Percentiles rank a stretch among this genome's conserved stretches.
phyloP scores from a whole-genome alignment of 2,113 vertebrate species.

The Cygnus buccinator region DNA sequence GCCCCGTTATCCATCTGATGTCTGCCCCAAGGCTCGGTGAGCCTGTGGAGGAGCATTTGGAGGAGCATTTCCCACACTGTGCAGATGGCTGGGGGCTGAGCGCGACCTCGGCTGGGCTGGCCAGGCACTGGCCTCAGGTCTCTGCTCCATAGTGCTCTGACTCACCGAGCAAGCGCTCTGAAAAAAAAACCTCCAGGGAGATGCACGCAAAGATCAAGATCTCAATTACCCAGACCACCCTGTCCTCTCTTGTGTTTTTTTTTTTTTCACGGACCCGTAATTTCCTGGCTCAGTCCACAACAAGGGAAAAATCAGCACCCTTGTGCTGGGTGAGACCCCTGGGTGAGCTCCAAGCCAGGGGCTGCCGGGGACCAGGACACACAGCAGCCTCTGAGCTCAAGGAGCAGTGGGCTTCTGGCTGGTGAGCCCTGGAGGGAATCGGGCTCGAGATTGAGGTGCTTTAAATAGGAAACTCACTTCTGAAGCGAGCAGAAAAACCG shows the following conservation, averaged over 20 bases:
- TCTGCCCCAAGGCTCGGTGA: not conserved
- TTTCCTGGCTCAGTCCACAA: not conserved
- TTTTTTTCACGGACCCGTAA: fast-evolving
- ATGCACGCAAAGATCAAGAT: not conserved
- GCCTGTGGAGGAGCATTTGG: not conserved
- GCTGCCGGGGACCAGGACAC: fast-evolving
- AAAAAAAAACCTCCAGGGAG: not conserved
- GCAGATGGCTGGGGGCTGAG: fast-evolving
- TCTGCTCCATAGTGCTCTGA: not conserved
- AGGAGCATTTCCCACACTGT: not conserved
- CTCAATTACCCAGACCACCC: fast-evolving
- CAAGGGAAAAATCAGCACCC: not conserved
- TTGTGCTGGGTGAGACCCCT: fast-evolving
- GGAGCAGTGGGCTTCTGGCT: not conserved
- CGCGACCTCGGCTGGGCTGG: fast-evolving
- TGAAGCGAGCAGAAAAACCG: constrained; percentile 32
- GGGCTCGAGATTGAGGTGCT: not conserved
- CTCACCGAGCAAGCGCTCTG: fast-evolving
- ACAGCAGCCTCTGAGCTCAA: not conserved
- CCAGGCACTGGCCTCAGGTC: not conserved
- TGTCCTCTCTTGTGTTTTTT: not conserved
- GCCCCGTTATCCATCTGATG: fast-evolving
- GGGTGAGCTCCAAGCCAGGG: not conserved
- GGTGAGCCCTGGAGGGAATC: not conserved
- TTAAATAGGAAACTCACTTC: constrained; percentile 11